These are phyloP conservation scores for Philereme transversata DNA, from an alignment of 2,888 invertebrate species.

Conservation along the genomic window DNA sequence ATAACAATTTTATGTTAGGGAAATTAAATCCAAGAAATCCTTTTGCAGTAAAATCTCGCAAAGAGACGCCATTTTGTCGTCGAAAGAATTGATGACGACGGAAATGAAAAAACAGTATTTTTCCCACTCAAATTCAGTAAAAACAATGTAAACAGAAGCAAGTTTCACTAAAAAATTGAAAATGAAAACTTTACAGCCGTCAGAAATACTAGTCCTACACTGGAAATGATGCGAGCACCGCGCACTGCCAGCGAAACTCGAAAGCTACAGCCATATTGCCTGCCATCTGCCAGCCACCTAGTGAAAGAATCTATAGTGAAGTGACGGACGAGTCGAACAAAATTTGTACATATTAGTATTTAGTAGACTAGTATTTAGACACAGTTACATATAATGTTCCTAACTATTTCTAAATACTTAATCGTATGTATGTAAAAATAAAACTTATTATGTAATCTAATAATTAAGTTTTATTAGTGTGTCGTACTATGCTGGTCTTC, in stretches of 20 bases:
- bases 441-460: too few relatives aligned
- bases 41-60: constrained; percentile 80
- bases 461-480: too few relatives aligned
- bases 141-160: constrained; percentile 69
- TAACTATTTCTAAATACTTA: background rate
- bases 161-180: constrained; percentile 75
- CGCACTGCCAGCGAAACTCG: constrained; percentile 80
- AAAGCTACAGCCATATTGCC: constrained; percentile 82
- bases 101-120: constrained; percentile 72
- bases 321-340: background rate
- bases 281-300: constrained; percentile 57
- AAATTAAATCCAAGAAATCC: constrained; percentile 70
- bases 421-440: too few relatives aligned
- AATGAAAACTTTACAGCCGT: constrained; percentile 75
- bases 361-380: too few relatives aligned
- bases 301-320: constrained; percentile 48
- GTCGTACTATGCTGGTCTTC: too few relatives aligned
- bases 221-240: constrained; percentile 77
- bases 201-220: constrained; percentile 74
- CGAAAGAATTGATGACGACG: constrained; percentile 82
- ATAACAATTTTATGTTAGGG: constrained; percentile 60
- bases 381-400: too few relatives aligned
- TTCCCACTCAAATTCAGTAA: constrained; percentile 63
- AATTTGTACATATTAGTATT: too few relatives aligned
- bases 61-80: constrained; percentile 85